Evolutionary conservation across 1,140 invertebrate genomes (phyloP).

Genomic region (Cyphomyrmex costatus): DNA sequence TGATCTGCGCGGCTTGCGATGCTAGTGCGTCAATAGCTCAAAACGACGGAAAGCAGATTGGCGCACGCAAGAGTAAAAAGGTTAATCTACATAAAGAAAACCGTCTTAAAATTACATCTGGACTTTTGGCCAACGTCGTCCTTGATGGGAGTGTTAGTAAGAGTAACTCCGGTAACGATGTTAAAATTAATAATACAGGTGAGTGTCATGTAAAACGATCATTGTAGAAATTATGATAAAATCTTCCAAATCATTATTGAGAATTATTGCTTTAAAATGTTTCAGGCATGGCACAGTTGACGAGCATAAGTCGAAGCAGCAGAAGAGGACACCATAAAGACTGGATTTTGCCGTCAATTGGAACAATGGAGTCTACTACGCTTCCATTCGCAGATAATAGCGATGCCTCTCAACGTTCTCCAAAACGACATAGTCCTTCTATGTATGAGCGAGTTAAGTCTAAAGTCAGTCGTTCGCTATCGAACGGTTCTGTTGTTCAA

Average conservation of each 20-base stretch:
- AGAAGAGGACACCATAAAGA: slow-evolving; percentile 80
- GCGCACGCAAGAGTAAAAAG: slow-evolving; percentile 83
- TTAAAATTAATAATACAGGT: slow-evolving; percentile 77
- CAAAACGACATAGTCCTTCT: slow-evolving; percentile 87
- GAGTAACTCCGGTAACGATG: slow-evolving; percentile 73
- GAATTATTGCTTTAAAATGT: slow-evolving; percentile 22
- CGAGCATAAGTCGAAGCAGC: slow-evolving; percentile 82
- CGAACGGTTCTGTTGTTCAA: slow-evolving; percentile 86
- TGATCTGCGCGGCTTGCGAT: slow-evolving; percentile 84
- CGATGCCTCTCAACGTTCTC: slow-evolving; percentile 84
- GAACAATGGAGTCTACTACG: slow-evolving; percentile 81
- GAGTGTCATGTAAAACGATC: neutral
- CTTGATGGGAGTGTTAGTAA: slow-evolving; percentile 77
- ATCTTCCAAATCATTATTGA: neutral
- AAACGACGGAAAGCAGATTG: slow-evolving; percentile 82
- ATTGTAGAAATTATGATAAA: neutral
- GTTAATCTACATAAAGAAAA: slow-evolving; percentile 80
- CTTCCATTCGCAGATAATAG: slow-evolving; percentile 78
- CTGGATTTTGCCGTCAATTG: slow-evolving; percentile 82
- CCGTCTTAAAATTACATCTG: slow-evolving; percentile 78
- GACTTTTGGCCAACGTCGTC: slow-evolving; percentile 77
- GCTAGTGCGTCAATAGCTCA: slow-evolving; percentile 83
- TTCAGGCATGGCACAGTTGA: slow-evolving; percentile 84
- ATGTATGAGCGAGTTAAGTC: slow-evolving; percentile 89
- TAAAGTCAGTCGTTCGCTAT: slow-evolving; percentile 88